Evolutionary conservation across 2,888 invertebrate genomes (phyloP), one percentile per base, ranked within the genome.

Genomic region (Orthosia incerta): DNA sequence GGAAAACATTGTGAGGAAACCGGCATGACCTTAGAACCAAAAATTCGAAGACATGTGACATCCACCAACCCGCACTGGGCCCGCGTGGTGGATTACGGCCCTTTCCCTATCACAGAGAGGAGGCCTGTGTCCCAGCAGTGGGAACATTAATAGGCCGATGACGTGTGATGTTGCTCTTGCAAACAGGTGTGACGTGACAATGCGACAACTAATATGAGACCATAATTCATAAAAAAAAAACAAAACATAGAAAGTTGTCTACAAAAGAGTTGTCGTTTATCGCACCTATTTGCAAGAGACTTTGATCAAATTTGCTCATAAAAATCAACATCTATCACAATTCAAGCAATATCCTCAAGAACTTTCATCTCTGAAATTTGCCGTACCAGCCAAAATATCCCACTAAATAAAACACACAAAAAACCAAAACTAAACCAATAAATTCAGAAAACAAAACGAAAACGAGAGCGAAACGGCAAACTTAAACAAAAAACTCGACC

Each of bases 401-500:
- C 13, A 45, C 31, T 23, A 78, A 72, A 75, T 3, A 50, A 57
- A n/a, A 11, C 50, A 2, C n/a, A 46, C 50, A 23, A 75, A 66
- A 51, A 59, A 15, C 1, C 45, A 5, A 2, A 78, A 69, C 55
- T n/a, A 26, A 62, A 65, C 72, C 56, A 65, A 79, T 79, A 83
- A 77, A 63, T 79, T 55, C 48, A 51, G 31, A 20, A 48, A 48
- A 61, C 73, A 79, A 72, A 79, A 71, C 53, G 39, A 79, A 57
- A 63, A 20, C 59, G 71, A 78, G 18, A 69, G 45, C 53, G 48
- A 71, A 79, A 62, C 39, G 9, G 26, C n/a, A 51, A 80, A 74
- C 67, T 80, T 84, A 80, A 84, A 74, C 76, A 69, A 80, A 79
- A 81, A 81, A 63, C 59, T 9, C n/a, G 9, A 60, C 56, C 66